Evolutionary conservation across 2,113 vertebrate genomes (phyloP), one percentile per base, ranked within the genome.

Genomic region (Trogon melanurus): DNA sequence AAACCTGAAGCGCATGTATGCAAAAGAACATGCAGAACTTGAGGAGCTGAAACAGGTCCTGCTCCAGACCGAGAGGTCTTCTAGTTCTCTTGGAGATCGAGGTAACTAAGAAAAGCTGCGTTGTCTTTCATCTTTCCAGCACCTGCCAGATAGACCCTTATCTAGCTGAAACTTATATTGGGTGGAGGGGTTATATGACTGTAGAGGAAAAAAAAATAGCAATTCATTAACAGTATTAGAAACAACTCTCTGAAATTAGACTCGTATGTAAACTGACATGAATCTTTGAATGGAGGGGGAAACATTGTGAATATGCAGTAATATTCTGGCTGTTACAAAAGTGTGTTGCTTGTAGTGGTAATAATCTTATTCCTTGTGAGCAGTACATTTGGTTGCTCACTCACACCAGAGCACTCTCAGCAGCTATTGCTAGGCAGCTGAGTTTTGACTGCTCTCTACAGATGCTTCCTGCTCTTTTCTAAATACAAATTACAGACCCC

Each of bases 1-100:
- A 96, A 99, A 99, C 97, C 93, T 99, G 97, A 99, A 98, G 96
- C 98, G 99, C 67, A 98, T 98, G 98, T 99, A 99, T 4, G 98
- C 99, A 6, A 99, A 99, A 66, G 99, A 99, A 36, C 99, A 99
- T 0, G 96, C 98, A 0, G 99, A 99, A 79, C 98, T 99, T 23
- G 97, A 99, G 95, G 99, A 99, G 92, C 98, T 99, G 53, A 98
- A 98, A 75, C 98, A 99, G 95, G 97, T 98, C 9, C 97, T 99
- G 45, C 82, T 98, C 85, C 99, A 99, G 88, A 99, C 98, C 0
- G 99, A 99, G 91, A 98, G 98, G 51, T 98, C 98, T 6, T 99
- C 99, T 26, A 98, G 97, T 29, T 66, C 95, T 69, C 89, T 97
- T 4, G 96, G 96, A 62, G 98, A 98, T 25, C 81, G 97, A 97